These are phyloP conservation scores for Thalassarche chlororhynchos DNA, from an alignment of 2,113 vertebrate genomes.

Conservation along the genomic window DNA sequence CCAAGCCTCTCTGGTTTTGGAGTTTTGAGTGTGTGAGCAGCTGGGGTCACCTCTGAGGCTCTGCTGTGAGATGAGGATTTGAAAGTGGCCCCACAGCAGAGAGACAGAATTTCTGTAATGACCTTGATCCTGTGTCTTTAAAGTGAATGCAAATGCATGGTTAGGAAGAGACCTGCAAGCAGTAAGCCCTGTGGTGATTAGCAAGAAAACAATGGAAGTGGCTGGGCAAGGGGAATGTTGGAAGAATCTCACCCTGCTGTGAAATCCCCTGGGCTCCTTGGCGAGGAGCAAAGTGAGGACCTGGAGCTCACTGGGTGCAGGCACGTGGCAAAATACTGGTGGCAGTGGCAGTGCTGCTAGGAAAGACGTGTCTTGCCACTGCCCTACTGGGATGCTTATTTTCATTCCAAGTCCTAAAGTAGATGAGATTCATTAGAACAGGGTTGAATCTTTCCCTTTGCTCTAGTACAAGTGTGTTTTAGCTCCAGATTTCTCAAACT, in stretches of 20 bases:
- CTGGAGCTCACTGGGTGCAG: not conserved
- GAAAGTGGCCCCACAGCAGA: not conserved
- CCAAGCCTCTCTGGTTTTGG: not conserved
- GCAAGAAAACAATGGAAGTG: not conserved
- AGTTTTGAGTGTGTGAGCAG: not conserved
- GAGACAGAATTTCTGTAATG: not conserved
- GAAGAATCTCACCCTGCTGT: not conserved
- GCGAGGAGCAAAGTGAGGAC: not conserved
- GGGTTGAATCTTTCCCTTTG: too few relatives aligned
- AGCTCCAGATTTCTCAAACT: not conserved
- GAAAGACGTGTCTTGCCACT: too few relatives aligned
- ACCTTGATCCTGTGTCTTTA: not conserved
- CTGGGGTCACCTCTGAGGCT: not conserved
- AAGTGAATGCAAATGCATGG: not conserved
- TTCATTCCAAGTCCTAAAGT: not conserved
- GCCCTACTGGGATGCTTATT: not conserved
- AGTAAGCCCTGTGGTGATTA: rapidly evolving
- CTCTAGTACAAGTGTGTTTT: not conserved
- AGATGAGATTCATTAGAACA: not conserved
- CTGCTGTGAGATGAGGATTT: not conserved
- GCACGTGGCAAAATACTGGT: rapidly evolving
- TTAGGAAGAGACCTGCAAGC: not conserved
- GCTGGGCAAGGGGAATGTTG: not conserved
- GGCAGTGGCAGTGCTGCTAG: not conserved
- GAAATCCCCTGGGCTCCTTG: too few relatives aligned